Evolutionary conservation across 2,797 vertebrate species (phyloP), one percentile per base, ranked within the genome.

Genomic region (Stomatorhinus walkeri): DNA sequence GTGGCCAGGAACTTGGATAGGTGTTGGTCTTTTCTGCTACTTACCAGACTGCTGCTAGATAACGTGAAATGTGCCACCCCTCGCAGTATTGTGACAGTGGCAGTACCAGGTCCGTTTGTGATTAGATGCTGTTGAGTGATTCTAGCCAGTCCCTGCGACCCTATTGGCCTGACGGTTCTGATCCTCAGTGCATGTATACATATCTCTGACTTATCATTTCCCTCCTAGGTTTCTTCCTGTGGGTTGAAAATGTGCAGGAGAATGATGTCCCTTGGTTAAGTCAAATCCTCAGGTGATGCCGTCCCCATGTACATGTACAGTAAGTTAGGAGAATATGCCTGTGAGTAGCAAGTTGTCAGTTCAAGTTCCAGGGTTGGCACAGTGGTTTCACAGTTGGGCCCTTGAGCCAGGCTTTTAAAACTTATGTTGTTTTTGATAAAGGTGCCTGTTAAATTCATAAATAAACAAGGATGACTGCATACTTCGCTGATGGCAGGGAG

Each of bases 1-100:
- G 98, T 98, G 98, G 98, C 46, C 98, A 99, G 94, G 98, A 99
- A 89, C 99, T 99, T 85, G 98, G 98, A 14, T 98, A 99, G 93
- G 97, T 99, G 91, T 93, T 99, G 90, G 98, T 98, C 36, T 99
- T 98, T 89, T 99, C 98, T 91, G 99, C 98, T 1, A 99, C 99
- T 87, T 98, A 99, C 43, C 96, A 98, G 93, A 99, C 98, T 32
- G 98, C 98, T 59, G 98, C 97, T 3, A 98, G 99, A 0, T 36
- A 28, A 19, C 10, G 14, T 40, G 19, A 40, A 76, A 40, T 16
- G 32, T 40, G 32, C 4, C 68, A 76, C 32, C 32, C 12, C 72
- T 24, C 14, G 2, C 72, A 9, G 2, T 43, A 43, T 9, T 79
- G 6, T 79, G 7, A 36, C 16, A 40, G 28, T 79, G 36, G 72